Conservation (phyloP, 2,113 vertebrate species). For the Bos indicus region DNA sequence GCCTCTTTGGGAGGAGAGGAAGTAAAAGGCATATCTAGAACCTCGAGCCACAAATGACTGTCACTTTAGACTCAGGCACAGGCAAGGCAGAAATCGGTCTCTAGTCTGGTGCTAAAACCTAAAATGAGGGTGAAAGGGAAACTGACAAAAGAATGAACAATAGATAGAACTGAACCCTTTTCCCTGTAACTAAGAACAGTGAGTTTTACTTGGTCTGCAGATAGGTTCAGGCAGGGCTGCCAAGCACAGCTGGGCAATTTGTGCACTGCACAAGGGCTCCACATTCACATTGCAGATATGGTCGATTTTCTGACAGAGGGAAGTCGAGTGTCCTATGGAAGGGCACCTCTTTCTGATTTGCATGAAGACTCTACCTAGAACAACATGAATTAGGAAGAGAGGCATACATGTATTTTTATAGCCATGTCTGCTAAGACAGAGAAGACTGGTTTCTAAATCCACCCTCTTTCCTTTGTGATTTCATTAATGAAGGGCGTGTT, state of each 20-base stretch:
- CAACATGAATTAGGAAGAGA: fast-evolving
- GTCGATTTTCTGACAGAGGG: not conserved
- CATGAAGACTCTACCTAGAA: not conserved
- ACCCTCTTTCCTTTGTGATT: too few relatives aligned
- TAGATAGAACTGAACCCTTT: not conserved
- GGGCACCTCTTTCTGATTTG: not conserved
- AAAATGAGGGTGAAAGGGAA: not conserved
- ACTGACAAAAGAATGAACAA: too few relatives aligned
- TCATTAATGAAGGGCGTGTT: not conserved
- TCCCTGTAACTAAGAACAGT: not conserved
- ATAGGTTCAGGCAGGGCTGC: not conserved
- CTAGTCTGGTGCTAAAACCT: not conserved
- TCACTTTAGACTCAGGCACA: not conserved
- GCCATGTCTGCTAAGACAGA: not conserved
- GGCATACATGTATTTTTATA: not conserved
- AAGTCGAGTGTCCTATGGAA: not conserved
- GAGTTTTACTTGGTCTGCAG: not conserved
- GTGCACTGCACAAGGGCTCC: not conserved
- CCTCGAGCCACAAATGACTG: not conserved
- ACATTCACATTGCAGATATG: fast-evolving
- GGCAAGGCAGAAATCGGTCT: not conserved
- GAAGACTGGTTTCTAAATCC: not conserved
- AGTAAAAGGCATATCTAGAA: not conserved
- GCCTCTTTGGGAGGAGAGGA: not conserved
- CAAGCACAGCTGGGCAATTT: not conserved